Conservation (phyloP, 2,113 vertebrate genomes). For the Nesoenas mayeri region DNA sequence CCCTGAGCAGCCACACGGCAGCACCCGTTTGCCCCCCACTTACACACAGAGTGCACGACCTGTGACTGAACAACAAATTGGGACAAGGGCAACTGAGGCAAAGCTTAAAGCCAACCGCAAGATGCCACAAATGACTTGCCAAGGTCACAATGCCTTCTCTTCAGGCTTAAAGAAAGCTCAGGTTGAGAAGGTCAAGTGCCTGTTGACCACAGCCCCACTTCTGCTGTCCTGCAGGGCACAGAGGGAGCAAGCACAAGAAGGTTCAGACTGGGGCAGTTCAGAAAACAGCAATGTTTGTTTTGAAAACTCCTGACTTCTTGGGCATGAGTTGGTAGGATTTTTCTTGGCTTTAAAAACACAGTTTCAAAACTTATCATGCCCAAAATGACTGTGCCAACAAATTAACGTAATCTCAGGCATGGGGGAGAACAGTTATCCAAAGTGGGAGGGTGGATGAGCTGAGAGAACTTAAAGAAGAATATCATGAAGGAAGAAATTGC, state of each 20-base stretch:
- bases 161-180: background rate
- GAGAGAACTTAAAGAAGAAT: background rate
- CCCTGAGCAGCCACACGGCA: background rate
- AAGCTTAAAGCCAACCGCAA: background rate
- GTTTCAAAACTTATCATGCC: background rate
- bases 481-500: background rate
- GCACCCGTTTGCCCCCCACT: background rate
- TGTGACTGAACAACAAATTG: too few species aligned
- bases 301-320: background rate
- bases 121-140: background rate
- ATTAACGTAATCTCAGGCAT: background rate
- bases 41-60: too few species aligned
- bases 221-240: background rate
- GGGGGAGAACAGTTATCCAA: background rate
- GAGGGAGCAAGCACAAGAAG: background rate
- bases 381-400: background rate
- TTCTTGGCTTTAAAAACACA: background rate
- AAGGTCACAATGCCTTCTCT: background rate
- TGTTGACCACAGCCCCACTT: background rate
- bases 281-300: constrained; percentile 17
- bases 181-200: background rate
- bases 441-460: background rate
- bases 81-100: background rate
- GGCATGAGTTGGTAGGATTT: background rate
- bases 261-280: background rate